These are phyloP conservation scores for Struthio camelus DNA, from an alignment of 2,113 vertebrate genomes.

Conservation along the genomic window DNA sequence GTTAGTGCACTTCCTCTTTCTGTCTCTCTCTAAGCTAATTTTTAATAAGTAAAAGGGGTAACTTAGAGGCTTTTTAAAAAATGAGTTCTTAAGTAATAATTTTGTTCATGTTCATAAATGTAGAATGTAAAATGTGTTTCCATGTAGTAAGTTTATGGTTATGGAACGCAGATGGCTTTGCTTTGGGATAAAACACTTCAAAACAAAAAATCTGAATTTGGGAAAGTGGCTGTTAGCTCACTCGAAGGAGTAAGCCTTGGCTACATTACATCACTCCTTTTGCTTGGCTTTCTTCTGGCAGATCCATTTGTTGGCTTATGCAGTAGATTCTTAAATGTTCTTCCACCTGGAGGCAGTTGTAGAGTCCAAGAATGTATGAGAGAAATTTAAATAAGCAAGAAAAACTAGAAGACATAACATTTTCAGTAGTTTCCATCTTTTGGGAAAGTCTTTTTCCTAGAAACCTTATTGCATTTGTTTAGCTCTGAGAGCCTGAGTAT, in stretches of 20 bases:
- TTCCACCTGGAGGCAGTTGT: neutral
- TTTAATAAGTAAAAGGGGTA: neutral
- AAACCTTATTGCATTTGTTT: neutral
- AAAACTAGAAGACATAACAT: neutral
- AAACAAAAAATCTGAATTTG: neutral
- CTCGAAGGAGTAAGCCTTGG: neutral
- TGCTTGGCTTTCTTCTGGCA: neutral
- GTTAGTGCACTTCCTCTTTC: constrained; percentile 78
- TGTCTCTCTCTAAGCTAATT: constrained; percentile 29
- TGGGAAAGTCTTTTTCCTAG: neutral
- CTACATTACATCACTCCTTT: neutral
- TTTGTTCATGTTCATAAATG: neutral
- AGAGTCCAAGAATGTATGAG: neutral
- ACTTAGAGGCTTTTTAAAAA: neutral
- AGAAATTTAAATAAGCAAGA: neutral
- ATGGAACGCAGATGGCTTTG: constrained; percentile 29
- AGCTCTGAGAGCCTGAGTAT: neutral
- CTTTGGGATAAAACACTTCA: neutral
- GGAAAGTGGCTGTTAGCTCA: neutral
- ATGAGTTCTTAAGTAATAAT: neutral
- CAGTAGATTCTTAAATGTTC: constrained; percentile 1
- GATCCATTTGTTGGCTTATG: neutral
- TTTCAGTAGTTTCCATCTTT: neutral
- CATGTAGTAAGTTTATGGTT: neutral
- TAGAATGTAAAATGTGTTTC: neutral